Percentiles rank a stretch among this genome's conserved stretches.
Conservation (phyloP, 2,888 invertebrate species). For the Arenicola marina region DNA sequence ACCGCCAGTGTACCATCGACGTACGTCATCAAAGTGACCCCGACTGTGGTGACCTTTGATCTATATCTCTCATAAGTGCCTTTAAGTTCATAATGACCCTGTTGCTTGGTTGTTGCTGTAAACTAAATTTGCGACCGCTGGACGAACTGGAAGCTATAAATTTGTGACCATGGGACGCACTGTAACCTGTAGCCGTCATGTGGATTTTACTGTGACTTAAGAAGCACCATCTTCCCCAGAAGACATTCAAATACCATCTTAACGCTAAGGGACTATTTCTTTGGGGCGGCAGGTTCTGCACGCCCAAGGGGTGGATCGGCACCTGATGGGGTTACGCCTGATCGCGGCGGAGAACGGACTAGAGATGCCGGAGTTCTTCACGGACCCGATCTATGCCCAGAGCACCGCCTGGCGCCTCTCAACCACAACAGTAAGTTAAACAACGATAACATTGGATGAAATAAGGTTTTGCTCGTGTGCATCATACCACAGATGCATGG, state of each 20-base stretch:
- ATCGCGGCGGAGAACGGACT: constrained; percentile 78
- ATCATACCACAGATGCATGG: too few species aligned
- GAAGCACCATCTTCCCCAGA: not conserved
- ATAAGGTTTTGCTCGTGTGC: too few species aligned
- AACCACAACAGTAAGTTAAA: constrained; percentile 78
- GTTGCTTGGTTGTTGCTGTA: too few species aligned
- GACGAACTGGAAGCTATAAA: too few species aligned
- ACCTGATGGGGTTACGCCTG: constrained; percentile 84
- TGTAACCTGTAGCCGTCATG: too few species aligned
- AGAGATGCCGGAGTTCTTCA: constrained; percentile 75
- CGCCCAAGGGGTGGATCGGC: constrained; percentile 82
- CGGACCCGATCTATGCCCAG: constrained; percentile 69
- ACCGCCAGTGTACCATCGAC: not conserved
- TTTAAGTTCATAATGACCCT: too few species aligned
- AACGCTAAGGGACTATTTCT: too few species aligned
- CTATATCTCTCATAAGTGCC: too few species aligned
- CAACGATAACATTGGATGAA: not conserved
- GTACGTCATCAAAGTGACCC: not conserved
- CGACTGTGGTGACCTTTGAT: too few species aligned
- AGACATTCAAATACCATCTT: too few species aligned
- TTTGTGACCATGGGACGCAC: too few species aligned
- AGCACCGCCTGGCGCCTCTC: constrained; percentile 82
- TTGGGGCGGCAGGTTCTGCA: constrained; percentile 20
- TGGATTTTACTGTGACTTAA: not conserved
- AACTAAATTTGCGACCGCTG: too few species aligned